Conservation (phyloP, 2,797 vertebrate genomes). For the Peromyscus melanophrys region DNA sequence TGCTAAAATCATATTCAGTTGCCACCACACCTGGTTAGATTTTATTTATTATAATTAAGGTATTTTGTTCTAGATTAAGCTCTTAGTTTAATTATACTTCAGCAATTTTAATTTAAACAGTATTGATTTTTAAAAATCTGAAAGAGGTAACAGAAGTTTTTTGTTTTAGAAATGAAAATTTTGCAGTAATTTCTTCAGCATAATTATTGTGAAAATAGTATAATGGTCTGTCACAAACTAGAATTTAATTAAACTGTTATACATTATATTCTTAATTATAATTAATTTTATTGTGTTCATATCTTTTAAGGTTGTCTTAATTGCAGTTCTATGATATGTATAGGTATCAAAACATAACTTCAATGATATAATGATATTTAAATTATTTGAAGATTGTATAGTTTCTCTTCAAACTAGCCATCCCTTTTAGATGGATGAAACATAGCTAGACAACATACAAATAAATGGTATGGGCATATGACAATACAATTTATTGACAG, state of each 20-base stretch:
- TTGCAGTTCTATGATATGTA: neutral
- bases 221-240: neutral
- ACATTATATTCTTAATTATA: neutral
- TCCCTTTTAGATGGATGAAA: neutral
- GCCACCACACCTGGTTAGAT: neutral
- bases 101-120: neutral
- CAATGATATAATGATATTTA: neutral
- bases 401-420: neutral
- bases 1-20: neutral
- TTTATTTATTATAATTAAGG: neutral
- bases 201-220: neutral
- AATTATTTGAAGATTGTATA: neutral
- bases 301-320: neutral
- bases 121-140: neutral
- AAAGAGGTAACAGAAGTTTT: neutral
- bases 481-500: constrained; percentile 1
- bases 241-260: neutral
- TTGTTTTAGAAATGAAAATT: neutral
- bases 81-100: neutral
- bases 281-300: neutral
- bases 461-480: neutral
- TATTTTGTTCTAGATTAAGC: neutral
- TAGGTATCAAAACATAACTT: neutral
- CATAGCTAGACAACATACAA: neutral
- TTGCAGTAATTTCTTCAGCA: neutral